Evolutionary conservation across 2,797 vertebrate genomes (phyloP).

Genomic region (Kryptopterus vitreolus): DNA sequence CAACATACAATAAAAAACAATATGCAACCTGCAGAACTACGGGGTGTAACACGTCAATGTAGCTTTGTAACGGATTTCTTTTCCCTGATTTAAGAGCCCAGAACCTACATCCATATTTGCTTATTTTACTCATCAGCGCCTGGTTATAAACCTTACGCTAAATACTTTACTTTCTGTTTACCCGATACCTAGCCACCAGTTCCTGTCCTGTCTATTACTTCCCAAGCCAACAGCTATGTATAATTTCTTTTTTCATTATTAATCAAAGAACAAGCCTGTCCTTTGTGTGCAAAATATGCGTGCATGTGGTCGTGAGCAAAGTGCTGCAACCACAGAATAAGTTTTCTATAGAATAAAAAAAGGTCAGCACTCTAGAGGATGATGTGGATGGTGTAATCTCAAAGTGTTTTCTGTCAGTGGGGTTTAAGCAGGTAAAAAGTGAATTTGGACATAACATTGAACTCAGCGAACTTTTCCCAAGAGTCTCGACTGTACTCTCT

Average conservation of each 20-base stretch:
- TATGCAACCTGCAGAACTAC: too few species aligned
- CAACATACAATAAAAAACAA: too few species aligned
- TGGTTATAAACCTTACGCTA: not conserved
- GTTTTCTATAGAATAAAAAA: constrained; percentile 35
- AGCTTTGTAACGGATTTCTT: not conserved
- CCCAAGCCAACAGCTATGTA: constrained; percentile 28
- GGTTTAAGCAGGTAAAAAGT: constrained; percentile 21
- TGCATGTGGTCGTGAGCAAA: not conserved
- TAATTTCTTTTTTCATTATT: constrained; percentile 13
- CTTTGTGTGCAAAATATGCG: constrained; percentile 47
- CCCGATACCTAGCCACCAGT: not conserved
- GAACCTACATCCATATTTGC: not conserved
- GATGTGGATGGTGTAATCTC: constrained; percentile 35
- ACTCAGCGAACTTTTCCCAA: constrained; percentile 20
- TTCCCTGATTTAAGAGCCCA: not conserved
- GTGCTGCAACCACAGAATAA: constrained; percentile 55
- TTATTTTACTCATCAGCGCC: not conserved
- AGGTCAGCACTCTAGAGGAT: constrained; percentile 53
- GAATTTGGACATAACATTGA: constrained; percentile 27
- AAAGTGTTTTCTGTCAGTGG: constrained; percentile 51
- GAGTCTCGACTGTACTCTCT: constrained; percentile 13
- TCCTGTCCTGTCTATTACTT: constrained; percentile 38
- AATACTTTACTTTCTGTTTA: not conserved
- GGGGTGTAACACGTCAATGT: too few species aligned
- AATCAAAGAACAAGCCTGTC: constrained; percentile 28